Base-by-base conservation (phyloP, 2,113 vertebrate genomes). In the Phaethornis superciliosus region DNA sequence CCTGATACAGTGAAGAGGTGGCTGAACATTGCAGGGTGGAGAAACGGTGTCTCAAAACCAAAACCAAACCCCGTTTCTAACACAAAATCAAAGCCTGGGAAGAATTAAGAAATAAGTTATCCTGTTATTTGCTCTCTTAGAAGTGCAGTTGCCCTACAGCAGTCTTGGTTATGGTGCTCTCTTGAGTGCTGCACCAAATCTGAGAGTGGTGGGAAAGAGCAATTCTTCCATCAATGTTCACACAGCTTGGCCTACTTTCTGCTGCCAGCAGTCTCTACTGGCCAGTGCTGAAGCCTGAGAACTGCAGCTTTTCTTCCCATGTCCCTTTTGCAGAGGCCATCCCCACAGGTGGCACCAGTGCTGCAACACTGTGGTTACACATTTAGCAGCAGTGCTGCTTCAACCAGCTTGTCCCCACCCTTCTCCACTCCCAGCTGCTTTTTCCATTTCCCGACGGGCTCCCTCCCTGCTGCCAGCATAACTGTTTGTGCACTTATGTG, bases 341-440 rank as follows among this genome's bases (percentile, higher is more conserved):
- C 44, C 56, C 64, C 49, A 4, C 33, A 8, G n/a, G 71, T 69
- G 83, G 26, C 82, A 88, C 52, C 68, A 52, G 82, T 49, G 4
- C 70, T 40, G 58, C 87, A 33, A 23, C 0, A 0, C 80, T 20
- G n/a, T 4, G 55, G 37, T 93, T 37, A 42, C 82, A 20, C 85
- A 74, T 55, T 20, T 63, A 68, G 80, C 82, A 88, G 85, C 89
- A 78, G 62, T 72, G 81, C 87, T 74, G 92, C 85, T 58, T 52
- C 68, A 58, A 24, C 94, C 2, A 3, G 60, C 88, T 76, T 10
- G 49, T 85, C 95, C 67, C 95, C 93, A 91, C 95, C 92, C 95
- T 89, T 68, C 78, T 93, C 91, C 90, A 62, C 92, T 95, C 91
- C 93, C 81, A 79, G 92, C 75, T 91, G 88, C 70, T 91, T 94